A percentile compares a stretch with the other conserved stretches of the same genome.
Conservation (phyloP, 1,140 invertebrate genomes). For the Trigoniulus corallinus region DNA sequence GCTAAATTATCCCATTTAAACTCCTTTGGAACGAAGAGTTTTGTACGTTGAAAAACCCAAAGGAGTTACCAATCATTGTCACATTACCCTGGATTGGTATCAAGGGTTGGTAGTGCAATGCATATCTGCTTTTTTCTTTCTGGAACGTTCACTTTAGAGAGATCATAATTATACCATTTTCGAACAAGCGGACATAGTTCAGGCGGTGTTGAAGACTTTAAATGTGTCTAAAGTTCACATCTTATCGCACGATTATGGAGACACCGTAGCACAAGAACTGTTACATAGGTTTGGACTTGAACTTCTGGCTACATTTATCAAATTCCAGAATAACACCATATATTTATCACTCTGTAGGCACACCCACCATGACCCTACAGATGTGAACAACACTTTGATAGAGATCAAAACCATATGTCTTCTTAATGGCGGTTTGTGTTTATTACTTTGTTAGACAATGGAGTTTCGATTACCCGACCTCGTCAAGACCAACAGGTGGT, state of each 20-base stretch:
- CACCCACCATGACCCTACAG: too few species aligned
- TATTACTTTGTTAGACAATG: too few species aligned
- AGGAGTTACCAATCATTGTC: too few species aligned
- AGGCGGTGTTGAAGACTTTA: slow-evolving; percentile 12
- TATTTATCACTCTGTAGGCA: not conserved
- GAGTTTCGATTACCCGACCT: too few species aligned
- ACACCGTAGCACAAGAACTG: slow-evolving; percentile 24
- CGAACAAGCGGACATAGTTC: slow-evolving; percentile 22
- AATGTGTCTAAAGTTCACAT: slow-evolving; percentile 17
- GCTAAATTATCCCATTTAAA: too few species aligned
- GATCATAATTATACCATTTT: slow-evolving; percentile 19
- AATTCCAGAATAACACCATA: not conserved
- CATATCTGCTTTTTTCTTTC: too few species aligned
- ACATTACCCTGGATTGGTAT: too few species aligned
- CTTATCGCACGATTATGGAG: slow-evolving; percentile 24
- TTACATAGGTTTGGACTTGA: slow-evolving; percentile 16
- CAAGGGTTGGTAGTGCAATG: too few species aligned
- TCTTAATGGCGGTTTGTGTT: slow-evolving; percentile 17
- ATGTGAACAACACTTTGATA: slow-evolving; percentile 5
- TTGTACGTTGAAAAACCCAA: too few species aligned
- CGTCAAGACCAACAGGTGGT: too few species aligned
- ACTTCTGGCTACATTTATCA: not conserved
- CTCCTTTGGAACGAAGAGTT: too few species aligned
- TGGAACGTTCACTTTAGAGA: too few species aligned
- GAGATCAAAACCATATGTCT: slow-evolving; percentile 13